Conservation (phyloP, 2,113 vertebrate species). For the Epinephelus cyanopodus region DNA sequence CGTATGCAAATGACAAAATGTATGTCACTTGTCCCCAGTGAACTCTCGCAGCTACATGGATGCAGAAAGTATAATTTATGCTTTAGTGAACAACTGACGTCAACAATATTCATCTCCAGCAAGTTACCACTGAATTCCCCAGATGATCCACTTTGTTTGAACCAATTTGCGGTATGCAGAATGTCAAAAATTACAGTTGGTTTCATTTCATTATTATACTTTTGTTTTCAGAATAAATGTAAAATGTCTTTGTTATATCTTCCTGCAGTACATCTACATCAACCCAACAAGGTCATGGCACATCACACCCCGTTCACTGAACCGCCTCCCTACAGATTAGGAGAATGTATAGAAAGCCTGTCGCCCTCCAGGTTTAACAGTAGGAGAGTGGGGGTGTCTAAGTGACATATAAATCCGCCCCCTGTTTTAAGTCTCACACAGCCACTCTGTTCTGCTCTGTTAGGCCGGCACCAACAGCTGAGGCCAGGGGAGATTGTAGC, state of each 20-base stretch:
- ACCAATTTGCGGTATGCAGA: no score
- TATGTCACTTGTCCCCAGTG: neutral
- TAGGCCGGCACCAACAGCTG: conserved; percentile 78
- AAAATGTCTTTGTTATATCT: no score
- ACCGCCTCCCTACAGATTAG: neutral
- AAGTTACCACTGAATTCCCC: no score
- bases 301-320: no score
- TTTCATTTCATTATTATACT: no score
- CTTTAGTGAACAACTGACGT: neutral
- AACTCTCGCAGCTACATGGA: neutral
- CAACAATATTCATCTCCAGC: no score
- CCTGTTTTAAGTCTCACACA: conserved; percentile 32
- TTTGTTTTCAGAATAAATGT: no score
- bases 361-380: conserved; percentile 51
- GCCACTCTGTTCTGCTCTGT: conserved; percentile 33
- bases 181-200: no score
- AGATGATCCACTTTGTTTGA: no score
- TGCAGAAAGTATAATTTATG: neutral
- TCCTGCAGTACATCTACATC: no score
- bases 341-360: conserved; percentile 67
- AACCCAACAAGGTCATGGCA: no score
- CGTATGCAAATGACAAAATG: neutral
- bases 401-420: conserved; percentile 42
- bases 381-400: conserved; percentile 29
- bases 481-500: conserved; percentile 60